These are phyloP conservation scores for Anser brachyrhynchus DNA, from an alignment of 2,113 vertebrate species.

Conservation along the genomic window DNA sequence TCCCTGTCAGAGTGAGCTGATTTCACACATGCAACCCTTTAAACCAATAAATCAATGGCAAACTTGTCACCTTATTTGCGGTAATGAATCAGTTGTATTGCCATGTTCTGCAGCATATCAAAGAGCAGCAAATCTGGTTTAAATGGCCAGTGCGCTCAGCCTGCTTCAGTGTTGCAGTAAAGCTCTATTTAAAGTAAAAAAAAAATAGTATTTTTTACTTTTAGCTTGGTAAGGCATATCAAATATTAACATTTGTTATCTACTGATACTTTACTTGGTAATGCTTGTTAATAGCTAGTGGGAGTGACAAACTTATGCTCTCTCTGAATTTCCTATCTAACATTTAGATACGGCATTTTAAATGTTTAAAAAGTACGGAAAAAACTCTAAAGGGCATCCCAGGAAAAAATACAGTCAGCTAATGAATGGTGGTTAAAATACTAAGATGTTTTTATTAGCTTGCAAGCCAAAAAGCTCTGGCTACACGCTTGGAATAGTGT, in stretches of 20 bases:
- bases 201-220: too few relatives aligned
- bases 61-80: constrained; percentile 10
- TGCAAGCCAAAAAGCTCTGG: neutral
- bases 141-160: neutral
- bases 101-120: neutral
- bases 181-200: constrained; percentile 4
- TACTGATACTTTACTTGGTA: neutral
- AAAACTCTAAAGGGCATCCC: neutral
- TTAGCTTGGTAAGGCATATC: neutral
- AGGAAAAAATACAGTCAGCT: neutral
- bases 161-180: neutral
- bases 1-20: neutral
- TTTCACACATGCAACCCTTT: neutral
- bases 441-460: neutral
- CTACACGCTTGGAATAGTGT: neutral
- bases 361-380: neutral
- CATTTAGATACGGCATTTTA: neutral
- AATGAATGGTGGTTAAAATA: neutral
- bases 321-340: neutral
- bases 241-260: neutral
- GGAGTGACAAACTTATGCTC: neutral
- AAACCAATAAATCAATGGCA: constrained; percentile 47
- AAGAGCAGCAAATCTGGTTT: neutral
- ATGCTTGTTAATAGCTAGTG: neutral
- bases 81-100: constrained; percentile 15